phyloP scores from a whole-genome alignment of 2,113 vertebrate species.

The Passer montanus region DNA sequence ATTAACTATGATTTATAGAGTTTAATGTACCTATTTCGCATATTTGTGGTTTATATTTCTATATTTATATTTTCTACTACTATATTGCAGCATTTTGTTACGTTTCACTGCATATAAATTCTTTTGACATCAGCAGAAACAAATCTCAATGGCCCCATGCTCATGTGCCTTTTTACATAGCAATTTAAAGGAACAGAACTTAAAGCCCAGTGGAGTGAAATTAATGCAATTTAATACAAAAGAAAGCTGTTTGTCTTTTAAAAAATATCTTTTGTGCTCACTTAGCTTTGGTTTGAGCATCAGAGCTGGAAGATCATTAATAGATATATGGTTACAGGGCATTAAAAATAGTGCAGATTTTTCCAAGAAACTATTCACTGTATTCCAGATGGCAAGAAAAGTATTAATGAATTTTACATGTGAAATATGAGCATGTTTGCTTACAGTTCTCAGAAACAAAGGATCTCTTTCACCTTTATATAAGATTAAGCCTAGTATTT shows the following conservation, averaged over 20 bases:
- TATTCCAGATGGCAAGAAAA: neutral
- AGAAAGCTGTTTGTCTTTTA: neutral
- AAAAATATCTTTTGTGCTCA: neutral
- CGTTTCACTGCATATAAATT: neutral
- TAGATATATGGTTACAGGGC: neutral
- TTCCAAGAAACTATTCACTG: neutral
- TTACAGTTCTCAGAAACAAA: neutral
- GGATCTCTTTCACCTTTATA: neutral
- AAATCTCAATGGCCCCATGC: neutral
- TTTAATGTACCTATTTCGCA: neutral
- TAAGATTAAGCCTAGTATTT: neutral
- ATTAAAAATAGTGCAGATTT: neutral
- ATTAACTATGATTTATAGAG: neutral
- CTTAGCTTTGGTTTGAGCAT: neutral
- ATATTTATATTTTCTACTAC: neutral
- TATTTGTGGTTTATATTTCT: neutral
- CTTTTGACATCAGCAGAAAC: conserved; percentile 21
- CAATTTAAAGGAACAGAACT: conserved; percentile 1
- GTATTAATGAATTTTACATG: neutral
- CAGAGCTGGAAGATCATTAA: neutral
- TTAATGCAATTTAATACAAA: neutral
- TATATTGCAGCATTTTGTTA: neutral
- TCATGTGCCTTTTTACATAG: neutral
- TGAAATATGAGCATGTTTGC: neutral
- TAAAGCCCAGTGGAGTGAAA: neutral